phyloP scores from a whole-genome alignment of 1,140 invertebrate species.

The Hypsibius dujardini region DNA sequence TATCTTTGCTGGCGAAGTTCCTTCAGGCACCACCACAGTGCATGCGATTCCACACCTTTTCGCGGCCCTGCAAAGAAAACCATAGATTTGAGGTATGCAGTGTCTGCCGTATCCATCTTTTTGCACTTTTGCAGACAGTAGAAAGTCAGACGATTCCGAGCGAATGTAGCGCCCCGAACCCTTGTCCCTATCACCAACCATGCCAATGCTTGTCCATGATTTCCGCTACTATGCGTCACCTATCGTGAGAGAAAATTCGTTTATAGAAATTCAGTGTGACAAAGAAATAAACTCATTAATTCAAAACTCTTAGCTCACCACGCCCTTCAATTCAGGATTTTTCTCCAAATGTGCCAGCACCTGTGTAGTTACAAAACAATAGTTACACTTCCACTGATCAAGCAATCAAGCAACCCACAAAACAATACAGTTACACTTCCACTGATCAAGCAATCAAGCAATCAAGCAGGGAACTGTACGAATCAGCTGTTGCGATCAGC shows the following conservation, averaged over 20 bases:
- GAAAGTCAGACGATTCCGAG: no score
- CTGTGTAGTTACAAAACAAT: neutral
- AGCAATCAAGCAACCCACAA: no score
- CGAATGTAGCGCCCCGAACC: no score
- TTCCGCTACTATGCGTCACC: constrained; percentile 37
- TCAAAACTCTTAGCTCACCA: neutral
- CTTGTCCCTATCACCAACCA: constrained; percentile 25
- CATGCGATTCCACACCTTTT: constrained; percentile 29
- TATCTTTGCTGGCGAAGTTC: constrained; percentile 32
- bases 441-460: neutral
- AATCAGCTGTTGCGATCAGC: no score
- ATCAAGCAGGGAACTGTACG: neutral
- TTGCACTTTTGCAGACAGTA: no score
- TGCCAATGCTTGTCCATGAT: constrained; percentile 36
- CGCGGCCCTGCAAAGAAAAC: constrained; percentile 27
- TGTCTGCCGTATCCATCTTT: no score
- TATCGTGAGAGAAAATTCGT: constrained; percentile 18
- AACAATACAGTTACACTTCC: neutral
- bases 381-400: no score
- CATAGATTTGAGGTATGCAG: no score
- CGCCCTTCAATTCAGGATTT: constrained; percentile 11
- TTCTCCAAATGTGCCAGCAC: constrained; percentile 15
- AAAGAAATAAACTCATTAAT: constrained; percentile 12
- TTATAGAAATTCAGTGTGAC: neutral
- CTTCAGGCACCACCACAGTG: constrained; percentile 33